Base-by-base conservation (phyloP, 1,140 invertebrate genomes). In the Hirudo medicinalis region DNA sequence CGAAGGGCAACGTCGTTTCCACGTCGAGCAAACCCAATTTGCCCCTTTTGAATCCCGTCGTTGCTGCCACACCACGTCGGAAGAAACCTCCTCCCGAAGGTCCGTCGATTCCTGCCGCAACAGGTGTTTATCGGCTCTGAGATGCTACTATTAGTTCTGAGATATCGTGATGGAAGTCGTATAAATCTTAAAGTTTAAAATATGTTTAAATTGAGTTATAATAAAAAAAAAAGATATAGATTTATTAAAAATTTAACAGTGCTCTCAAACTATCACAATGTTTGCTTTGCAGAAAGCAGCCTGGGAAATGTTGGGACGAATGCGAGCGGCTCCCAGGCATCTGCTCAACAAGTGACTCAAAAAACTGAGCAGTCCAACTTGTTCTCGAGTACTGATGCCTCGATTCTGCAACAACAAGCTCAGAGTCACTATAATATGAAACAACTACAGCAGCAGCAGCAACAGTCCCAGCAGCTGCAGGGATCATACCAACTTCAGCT, bases 1-100 rank as follows among this genome's bases (percentile, higher is more conserved):
- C 91, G 17, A 92, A 92, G 78, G 82, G 80, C 66, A 78, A 88
- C 86, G 72, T 84, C 74, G 74, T 78, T 40, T 78, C 79, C 43
- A 80, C 77, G 4, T 69, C 78, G 20, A 76, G 76, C 36, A 73
- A 77, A 36, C 73, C 82, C 17, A 79, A 79, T 27, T 74, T 83
- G 54, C 81, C 82, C 69, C 76, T 78, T 55, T 76, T 81, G 60
- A 78, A 77, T 66, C 80, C 76, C 11, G 22, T 27, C 4, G 55
- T 32, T 32, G 43, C 43, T 13, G 22, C 29, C 57, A 63, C 22
- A 8, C 57, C 22, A n/a, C 57, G 29, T 32, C 57, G 57, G 4
- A 32, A 63, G 19, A 63, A 63, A 63, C 22, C 57, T 63, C 0
- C 20, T 63, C 29, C 57, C 9, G 29, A 22, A 11, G 22, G 22